These are phyloP conservation scores for Hylyphantes graminicola DNA, from an alignment of 1,140 invertebrate species.

Conservation along the genomic window DNA sequence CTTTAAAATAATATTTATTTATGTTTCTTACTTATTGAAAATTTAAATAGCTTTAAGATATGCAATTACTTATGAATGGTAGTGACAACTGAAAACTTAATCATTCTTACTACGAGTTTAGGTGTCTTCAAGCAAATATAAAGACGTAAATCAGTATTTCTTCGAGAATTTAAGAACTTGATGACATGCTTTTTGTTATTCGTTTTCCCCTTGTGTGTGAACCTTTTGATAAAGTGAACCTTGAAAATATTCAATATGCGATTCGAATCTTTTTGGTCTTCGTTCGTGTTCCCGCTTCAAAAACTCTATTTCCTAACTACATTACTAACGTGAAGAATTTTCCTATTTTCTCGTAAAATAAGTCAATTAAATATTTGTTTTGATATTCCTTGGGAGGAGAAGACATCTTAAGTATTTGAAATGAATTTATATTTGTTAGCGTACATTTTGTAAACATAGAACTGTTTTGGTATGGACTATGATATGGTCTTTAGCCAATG, in stretches of 20 bases:
- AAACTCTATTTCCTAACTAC: too few relatives aligned
- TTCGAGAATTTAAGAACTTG: constrained; percentile 6
- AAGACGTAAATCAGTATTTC: neutral
- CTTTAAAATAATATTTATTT: neutral
- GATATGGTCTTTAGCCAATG: too few relatives aligned
- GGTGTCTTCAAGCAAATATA: neutral
- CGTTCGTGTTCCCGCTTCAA: too few relatives aligned
- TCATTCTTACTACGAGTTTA: constrained; percentile 20
- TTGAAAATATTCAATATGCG: neutral
- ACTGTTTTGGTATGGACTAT: too few relatives aligned
- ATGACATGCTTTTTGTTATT: neutral
- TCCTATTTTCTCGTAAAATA: too few relatives aligned
- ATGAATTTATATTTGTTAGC: too few relatives aligned
- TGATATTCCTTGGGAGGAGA: too few relatives aligned
- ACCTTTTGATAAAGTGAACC: too few relatives aligned
- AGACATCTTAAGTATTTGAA: too few relatives aligned
- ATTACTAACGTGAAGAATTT: too few relatives aligned
- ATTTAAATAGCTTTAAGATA: constrained; percentile 32
- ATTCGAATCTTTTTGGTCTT: neutral
- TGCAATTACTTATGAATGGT: constrained; percentile 29
- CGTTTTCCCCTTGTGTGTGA: neutral
- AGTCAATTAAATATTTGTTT: too few relatives aligned
- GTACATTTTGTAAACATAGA: too few relatives aligned
- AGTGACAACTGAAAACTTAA: constrained; percentile 40
- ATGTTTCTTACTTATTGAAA: neutral